Conservation (phyloP, 92 coral and sea anemone genomes). For the Parazoanthus darwini region DNA sequence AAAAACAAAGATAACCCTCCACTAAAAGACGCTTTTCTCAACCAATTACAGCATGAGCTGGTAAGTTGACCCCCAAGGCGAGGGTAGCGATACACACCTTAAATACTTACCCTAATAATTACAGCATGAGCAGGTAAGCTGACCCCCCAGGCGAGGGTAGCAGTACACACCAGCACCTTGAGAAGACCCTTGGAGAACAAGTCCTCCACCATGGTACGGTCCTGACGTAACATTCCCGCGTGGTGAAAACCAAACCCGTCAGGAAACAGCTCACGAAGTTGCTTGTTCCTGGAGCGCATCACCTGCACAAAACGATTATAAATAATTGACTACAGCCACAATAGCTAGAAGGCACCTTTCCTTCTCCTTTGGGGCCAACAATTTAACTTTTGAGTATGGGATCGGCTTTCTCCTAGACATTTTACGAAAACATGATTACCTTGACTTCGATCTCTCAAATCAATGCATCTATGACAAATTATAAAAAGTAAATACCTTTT, state of each 20-base stretch:
- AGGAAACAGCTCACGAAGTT: slow-evolving; percentile 87
- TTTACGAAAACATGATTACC: no score
- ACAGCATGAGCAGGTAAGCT: slow-evolving; percentile 99
- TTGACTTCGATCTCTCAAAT: no score
- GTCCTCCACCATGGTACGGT: slow-evolving; percentile 94
- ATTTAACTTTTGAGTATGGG: no score
- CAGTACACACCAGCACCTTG: slow-evolving; percentile 93
- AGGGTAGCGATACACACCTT: slow-evolving; percentile 78
- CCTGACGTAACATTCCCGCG: slow-evolving; percentile 96
- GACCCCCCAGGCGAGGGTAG: slow-evolving; percentile 99
- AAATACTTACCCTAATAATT: slow-evolving; percentile 75
- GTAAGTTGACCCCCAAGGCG: not conserved
- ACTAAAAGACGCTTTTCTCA: no score
- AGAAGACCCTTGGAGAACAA: slow-evolving; percentile 84
- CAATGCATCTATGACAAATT: no score
- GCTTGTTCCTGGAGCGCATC: slow-evolving; percentile 91
- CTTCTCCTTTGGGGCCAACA: no score
- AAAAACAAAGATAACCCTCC: no score
- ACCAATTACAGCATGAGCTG: no score
- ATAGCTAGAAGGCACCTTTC: no score
- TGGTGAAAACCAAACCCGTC: slow-evolving; percentile 97
- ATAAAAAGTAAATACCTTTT: no score
- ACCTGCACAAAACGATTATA: slow-evolving; percentile 53
- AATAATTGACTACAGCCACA: no score
- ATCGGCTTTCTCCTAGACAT: no score